Base-by-base conservation (phyloP, 2,888 invertebrate species). In the Dioctria rufipes region DNA sequence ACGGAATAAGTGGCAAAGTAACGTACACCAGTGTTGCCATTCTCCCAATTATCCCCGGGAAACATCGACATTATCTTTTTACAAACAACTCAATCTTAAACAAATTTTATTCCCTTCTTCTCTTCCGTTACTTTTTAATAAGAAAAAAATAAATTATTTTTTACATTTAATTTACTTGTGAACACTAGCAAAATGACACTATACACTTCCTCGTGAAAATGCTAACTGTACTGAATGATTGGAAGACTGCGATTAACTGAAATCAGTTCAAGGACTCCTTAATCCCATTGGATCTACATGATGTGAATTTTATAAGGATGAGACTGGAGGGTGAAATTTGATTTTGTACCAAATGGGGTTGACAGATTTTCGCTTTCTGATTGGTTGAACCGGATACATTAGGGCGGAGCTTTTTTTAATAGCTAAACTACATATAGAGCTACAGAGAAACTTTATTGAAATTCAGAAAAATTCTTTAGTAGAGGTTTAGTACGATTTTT, bases 41-140 rank as follows among this genome's bases (percentile, higher is more conserved):
- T 83, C 69, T 84, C 84, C 84, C 84, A 84, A 82, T 82, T 81
- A 75, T 84, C 84, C 66, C 80, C 81, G 11, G 83, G 83, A 83
- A 83, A 84, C 77, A 82, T 81, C 66, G 84, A 83, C 84, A 84
- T 84, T 80, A 77, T 78, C 37, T 77, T 71, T 49, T 77, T 61
- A 25, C 40, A 49, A 51, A 49, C 46, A 77, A 77, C 49, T 61
- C 49, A 25, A 42, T n/a, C 63, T 9, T 46, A 63, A 63, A 25
- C 25, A 25, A 77, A 63, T 63, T 77, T 60, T 61, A 25, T 58
- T 63, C 40, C 73, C 73, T 42, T 73, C 42, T 40, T 71, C 71
- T 73, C 60, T 58, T 11, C 11, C 11, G 4, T 54, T 6, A 1
- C 6, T 54, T 54, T 54, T 11, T 54, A 46, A 46, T 46, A 46